Conservation (phyloP, 2,113 vertebrate genomes). For the Bos javanicus region DNA sequence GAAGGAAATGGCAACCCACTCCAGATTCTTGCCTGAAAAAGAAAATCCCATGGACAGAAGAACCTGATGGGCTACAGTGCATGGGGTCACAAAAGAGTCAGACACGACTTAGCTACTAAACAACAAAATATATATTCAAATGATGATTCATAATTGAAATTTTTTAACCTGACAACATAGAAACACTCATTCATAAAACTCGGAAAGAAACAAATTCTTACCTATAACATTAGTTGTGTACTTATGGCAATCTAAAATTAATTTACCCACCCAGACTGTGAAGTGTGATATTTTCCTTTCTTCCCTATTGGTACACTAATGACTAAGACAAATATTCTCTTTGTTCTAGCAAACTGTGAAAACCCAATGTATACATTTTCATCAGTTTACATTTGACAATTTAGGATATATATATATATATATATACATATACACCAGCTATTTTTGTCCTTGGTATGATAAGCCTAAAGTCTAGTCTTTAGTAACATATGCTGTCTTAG, state of each 20-base stretch:
- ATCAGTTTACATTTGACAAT: neutral
- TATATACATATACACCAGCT: neutral
- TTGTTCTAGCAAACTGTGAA: neutral
- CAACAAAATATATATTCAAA: neutral
- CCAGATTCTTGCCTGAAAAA: neutral
- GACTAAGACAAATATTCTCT: constrained; percentile 22
- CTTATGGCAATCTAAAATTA: neutral
- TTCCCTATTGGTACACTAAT: neutral
- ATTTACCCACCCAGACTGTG: neutral
- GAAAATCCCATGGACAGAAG: neutral
- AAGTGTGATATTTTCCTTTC: neutral
- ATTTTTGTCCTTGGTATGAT: neutral
- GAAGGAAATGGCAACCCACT: neutral
- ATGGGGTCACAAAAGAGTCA: neutral
- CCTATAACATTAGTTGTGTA: neutral
- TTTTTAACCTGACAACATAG: neutral
- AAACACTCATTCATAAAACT: constrained; percentile 5
- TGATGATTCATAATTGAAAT: neutral
- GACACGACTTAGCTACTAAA: neutral
- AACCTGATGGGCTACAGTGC: neutral
- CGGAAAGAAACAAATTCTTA: neutral
- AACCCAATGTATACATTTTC: neutral
- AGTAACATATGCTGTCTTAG: neutral
- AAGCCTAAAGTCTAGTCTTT: neutral
- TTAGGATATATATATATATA: neutral